These are phyloP conservation scores for Hanleya hanleyi DNA, from an alignment of 2,888 invertebrate genomes.

Conservation along the genomic window DNA sequence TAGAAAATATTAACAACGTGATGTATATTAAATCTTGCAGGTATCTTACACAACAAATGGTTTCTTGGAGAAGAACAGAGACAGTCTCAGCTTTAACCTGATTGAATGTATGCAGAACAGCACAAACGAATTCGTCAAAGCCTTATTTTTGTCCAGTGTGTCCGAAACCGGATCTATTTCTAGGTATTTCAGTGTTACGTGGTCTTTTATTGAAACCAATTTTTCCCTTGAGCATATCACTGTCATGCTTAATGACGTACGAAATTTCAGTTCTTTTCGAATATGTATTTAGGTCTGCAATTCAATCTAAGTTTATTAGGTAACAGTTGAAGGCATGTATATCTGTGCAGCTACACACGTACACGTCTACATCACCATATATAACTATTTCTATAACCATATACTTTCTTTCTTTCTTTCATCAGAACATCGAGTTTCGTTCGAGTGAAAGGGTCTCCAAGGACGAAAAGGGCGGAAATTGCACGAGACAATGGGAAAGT, in stretches of 20 bases:
- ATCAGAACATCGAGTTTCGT: constrained; percentile 9
- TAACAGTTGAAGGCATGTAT: no score
- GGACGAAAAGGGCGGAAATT: not conserved
- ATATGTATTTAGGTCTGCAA: no score
- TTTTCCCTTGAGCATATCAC: no score
- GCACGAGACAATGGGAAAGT: constrained; percentile 1
- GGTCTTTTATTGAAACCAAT: not conserved
- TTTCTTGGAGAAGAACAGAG: constrained; percentile 66
- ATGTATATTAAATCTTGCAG: constrained; percentile 33
- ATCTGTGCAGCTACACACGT: no score
- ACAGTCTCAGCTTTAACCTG: constrained; percentile 54
- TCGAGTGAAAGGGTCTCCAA: not conserved
- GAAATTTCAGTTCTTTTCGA: no score
- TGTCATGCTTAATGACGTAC: no score
- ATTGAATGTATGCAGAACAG: constrained; percentile 54
- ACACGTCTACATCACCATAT: no score
- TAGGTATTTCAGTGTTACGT: constrained; percentile 20
- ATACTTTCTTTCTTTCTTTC: no score
- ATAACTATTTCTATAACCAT: no score
- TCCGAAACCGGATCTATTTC: constrained; percentile 24
- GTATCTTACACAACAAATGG: constrained; percentile 56
- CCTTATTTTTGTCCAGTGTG: constrained; percentile 47
- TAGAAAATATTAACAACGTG: not conserved
- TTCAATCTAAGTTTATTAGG: no score
- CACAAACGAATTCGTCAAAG: constrained; percentile 51